Evolutionary conservation across 2,888 invertebrate genomes (phyloP).

Genomic region (Ophioninae sp.): DNA sequence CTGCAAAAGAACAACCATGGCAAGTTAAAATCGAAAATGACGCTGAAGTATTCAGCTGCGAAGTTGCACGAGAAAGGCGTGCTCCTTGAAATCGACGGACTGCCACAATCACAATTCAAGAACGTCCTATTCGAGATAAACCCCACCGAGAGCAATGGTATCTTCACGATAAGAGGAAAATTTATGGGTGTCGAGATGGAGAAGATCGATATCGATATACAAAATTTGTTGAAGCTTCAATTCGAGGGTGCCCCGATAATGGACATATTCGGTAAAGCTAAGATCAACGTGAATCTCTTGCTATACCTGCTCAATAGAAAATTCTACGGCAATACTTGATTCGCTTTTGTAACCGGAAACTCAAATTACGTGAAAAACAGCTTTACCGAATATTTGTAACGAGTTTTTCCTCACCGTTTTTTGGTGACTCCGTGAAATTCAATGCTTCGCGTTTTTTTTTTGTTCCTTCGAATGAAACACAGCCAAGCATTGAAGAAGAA

Average conservation of each 20-base stretch:
- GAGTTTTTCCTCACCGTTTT: not conserved
- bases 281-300: conserved; percentile 89
- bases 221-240: conserved; percentile 88
- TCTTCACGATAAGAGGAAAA: conserved; percentile 87
- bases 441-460: not conserved
- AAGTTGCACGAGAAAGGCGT: conserved; percentile 88
- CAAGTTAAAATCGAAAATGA: conserved; percentile 84
- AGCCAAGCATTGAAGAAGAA: not conserved
- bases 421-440: not conserved
- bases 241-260: conserved; percentile 89
- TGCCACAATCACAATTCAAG: conserved; percentile 87
- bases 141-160: conserved; percentile 86
- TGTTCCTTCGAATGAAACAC: not conserved
- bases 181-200: conserved; percentile 91
- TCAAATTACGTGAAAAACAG: conserved; percentile 2
- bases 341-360: not conserved
- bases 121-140: conserved; percentile 89
- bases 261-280: conserved; percentile 90
- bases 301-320: conserved; percentile 89
- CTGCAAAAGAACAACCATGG: conserved; percentile 72
- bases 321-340: conserved; percentile 85
- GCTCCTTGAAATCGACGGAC: conserved; percentile 86
- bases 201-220: conserved; percentile 87
- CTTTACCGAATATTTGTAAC: conserved; percentile 4
- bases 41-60: conserved; percentile 86